Base-by-base conservation (phyloP, 2,797 vertebrate species). In the Sebastes reedi region DNA sequence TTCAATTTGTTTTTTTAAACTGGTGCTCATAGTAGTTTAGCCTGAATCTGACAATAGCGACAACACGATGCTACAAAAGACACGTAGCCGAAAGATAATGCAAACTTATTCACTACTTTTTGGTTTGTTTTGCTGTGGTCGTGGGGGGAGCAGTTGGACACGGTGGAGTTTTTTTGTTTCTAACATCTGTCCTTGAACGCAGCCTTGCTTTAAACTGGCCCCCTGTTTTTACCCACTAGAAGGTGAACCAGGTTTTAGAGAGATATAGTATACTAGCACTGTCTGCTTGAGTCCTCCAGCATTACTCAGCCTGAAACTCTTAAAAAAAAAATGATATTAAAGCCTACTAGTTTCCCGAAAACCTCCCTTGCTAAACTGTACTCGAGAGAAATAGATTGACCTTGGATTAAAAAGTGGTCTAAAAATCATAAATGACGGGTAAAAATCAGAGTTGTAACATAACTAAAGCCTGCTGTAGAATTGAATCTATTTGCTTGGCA, bases 391-490 rank as follows among this genome's bases (percentile, higher is more conserved):
- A 66, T 8, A 22, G 14, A 72, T 29, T 22, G 62, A 75, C 61
- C 20, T 75, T 30, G 16, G 52, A 54, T 68, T 30, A 25, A 46
- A 83, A 74, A 24, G 32, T 66, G 8, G 52, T 71, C 42, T 20
- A 59, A 74, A 77, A 83, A 77, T 71, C 36, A 71, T 27, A 75
- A 6, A 71, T 42, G 65, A 81, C 16, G 5, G 29, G 22, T 60
- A 79, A 55, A 79, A 75, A 84, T 71, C 56, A 61, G 58, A 66
- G 56, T 78, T 78, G 16, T 14, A 85, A 97, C 92, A 92, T 96
- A 97, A 96, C 87, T 95, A 96, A 97, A 98, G 97, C 97, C 97
- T 96, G 96, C 96, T 97, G 95, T 96, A 96, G 94, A 97, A 96
- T 96, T 79, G 58, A 91, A 93, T 96, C 96, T 95, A 34, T 86